A percentile compares a stretch with the other conserved stretches of the same genome.
These are phyloP conservation scores for Hermatobates lingyangjiaoensis DNA, from an alignment of 1,140 invertebrate species.

Conservation along the genomic window DNA sequence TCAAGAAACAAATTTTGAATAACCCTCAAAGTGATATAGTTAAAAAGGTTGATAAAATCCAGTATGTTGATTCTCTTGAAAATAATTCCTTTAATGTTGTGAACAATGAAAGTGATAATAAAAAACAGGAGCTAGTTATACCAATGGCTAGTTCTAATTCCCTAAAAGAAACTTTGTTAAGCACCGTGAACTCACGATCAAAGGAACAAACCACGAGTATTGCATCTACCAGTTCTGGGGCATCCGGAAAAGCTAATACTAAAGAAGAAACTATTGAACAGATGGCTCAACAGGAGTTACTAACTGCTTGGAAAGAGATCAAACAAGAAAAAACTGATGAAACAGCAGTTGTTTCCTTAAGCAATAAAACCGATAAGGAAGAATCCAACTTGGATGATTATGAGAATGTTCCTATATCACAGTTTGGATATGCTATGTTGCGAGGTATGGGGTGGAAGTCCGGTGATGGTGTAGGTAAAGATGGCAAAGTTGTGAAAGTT, in stretches of 20 bases:
- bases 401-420: constrained; percentile 66
- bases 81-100: constrained; percentile 43
- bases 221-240: constrained; percentile 13
- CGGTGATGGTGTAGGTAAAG: constrained; percentile 43
- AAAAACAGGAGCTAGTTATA: constrained; percentile 13
- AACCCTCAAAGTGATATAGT: constrained; percentile 17
- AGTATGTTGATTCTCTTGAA: constrained; percentile 56
- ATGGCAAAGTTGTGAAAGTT: constrained; percentile 25
- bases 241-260: not conserved
- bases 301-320: constrained; percentile 25
- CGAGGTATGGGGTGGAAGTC: constrained; percentile 87
- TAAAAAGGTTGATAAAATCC: constrained; percentile 30
- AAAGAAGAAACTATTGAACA: constrained; percentile 28
- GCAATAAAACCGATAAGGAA: constrained; percentile 30
- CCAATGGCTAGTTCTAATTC: constrained; percentile 10
- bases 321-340: constrained; percentile 19
- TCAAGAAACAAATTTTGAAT: constrained; percentile 23
- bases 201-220: constrained; percentile 19
- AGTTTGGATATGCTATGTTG: constrained; percentile 80
- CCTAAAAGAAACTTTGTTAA: constrained; percentile 1
- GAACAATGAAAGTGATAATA: constrained; percentile 10
- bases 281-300: constrained; percentile 33
- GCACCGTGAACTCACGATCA: constrained; percentile 5
- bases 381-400: constrained; percentile 72
- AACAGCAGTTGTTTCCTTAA: constrained; percentile 28